Conservation (phyloP, 1,140 invertebrate genomes). For the Matsumurasca onukii region DNA sequence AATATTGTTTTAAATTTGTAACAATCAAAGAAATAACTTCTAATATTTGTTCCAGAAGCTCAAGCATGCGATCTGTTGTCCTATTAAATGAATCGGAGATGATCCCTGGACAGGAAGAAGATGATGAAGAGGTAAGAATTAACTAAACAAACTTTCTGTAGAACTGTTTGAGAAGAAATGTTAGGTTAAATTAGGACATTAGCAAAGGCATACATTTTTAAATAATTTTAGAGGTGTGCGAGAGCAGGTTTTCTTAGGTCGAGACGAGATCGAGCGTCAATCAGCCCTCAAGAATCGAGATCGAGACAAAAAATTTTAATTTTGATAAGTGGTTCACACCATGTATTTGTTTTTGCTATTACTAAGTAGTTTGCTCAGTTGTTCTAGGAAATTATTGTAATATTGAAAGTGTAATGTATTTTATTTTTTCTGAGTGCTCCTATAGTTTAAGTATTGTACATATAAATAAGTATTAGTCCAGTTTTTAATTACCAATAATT, state of each 20-base stretch:
- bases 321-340: not conserved
- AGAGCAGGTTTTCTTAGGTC: no score
- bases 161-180: not conserved
- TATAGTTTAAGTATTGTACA: not conserved
- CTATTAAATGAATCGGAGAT: slow-evolving; percentile 48
- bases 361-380: no score
- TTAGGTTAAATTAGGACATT: not conserved
- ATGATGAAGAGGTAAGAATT: slow-evolving; percentile 42
- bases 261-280: not conserved
- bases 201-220: not conserved
- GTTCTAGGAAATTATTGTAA: no score
- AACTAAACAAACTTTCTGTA: not conserved
- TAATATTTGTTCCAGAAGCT: slow-evolving; percentile 45
- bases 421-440: not conserved
- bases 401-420: no score
- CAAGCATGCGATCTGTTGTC: slow-evolving; percentile 41
- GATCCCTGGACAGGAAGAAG: slow-evolving; percentile 49
- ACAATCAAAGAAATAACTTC: not conserved
- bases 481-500: no score
- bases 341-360: no score
- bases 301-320: not conserved
- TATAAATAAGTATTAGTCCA: no score
- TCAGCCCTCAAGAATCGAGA: not conserved
- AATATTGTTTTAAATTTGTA: not conserved
- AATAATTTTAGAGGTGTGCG: no score